Percentiles rank a stretch among this genome's conserved stretches.
Conservation (phyloP, 2,113 vertebrate species). For the Turnix velox region DNA sequence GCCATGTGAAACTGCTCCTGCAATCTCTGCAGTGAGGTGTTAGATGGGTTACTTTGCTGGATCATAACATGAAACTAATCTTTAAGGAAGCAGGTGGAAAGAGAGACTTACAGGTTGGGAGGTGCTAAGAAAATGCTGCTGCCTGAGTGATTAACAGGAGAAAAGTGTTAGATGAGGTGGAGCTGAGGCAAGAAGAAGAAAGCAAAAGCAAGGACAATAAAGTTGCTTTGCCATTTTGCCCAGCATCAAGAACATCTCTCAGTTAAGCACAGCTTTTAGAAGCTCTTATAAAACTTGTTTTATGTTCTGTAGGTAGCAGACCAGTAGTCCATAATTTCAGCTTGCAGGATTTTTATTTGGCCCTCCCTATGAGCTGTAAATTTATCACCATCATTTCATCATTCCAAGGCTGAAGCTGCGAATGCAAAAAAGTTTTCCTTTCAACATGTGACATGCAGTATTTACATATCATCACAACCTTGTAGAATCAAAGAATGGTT, state of each 20-base stretch:
- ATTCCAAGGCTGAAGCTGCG: background rate
- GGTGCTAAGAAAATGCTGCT: background rate
- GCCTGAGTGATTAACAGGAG: background rate
- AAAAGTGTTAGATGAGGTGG: background rate
- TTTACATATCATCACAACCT: background rate
- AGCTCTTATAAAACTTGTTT: background rate
- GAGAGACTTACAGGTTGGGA: background rate
- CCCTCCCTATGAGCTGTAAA: background rate
- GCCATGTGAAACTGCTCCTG: background rate
- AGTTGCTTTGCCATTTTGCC: background rate
- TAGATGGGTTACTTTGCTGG: background rate
- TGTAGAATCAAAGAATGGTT: too few species aligned
- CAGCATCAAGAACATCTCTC: background rate
- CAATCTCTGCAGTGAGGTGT: background rate
- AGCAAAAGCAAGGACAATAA: background rate
- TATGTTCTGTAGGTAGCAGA: background rate
- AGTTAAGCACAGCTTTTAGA: background rate
- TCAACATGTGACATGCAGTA: background rate
- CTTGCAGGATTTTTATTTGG: background rate
- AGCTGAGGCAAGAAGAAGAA: background rate
- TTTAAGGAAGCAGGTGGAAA: conserved; percentile 29
- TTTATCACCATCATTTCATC: background rate
- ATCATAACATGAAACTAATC: conserved; percentile 43
- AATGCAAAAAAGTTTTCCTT: background rate
- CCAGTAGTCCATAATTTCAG: background rate